phyloP scores from a whole-genome alignment of 2,888 invertebrate species.

The Philonicus albiceps region DNA sequence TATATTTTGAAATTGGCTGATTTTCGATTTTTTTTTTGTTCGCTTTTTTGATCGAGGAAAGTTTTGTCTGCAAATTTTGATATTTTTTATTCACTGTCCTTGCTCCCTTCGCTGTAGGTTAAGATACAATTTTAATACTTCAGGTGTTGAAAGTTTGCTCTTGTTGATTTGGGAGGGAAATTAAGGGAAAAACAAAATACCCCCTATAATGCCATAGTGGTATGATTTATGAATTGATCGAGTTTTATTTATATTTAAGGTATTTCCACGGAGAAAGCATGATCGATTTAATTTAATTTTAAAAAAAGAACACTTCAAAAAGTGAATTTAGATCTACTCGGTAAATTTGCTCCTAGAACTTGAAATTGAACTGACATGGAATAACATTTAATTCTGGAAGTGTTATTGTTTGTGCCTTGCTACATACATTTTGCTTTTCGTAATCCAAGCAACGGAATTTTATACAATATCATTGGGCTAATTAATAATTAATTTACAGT shows the following conservation, averaged over 20 bases:
- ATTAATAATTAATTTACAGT: too few species aligned
- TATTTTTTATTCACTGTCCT: neutral
- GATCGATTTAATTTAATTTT: neutral
- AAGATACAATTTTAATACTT: neutral
- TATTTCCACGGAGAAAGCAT: too few species aligned
- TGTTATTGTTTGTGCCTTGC: too few species aligned
- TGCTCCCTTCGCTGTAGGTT: neutral
- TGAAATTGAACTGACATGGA: neutral
- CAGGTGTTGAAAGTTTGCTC: neutral
- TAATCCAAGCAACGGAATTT: too few species aligned
- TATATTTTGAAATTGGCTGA: neutral
- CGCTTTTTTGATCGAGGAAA: neutral
- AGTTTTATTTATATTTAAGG: too few species aligned
- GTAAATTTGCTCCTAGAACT: neutral
- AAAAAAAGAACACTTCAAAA: neutral
- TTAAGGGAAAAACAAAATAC: neutral
- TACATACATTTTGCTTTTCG: too few species aligned
- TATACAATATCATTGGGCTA: too few species aligned
- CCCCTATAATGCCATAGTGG: neutral
- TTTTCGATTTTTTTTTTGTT: conserved; percentile 16
- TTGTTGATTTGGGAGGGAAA: neutral
- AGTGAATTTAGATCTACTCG: neutral
- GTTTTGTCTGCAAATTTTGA: conserved; percentile 8
- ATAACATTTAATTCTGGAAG: too few species aligned
- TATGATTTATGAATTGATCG: neutral